Percentiles rank a stretch among this genome's conserved stretches.
Conservation (phyloP, 2,113 vertebrate species). For the Melanerpes formicivorus region DNA sequence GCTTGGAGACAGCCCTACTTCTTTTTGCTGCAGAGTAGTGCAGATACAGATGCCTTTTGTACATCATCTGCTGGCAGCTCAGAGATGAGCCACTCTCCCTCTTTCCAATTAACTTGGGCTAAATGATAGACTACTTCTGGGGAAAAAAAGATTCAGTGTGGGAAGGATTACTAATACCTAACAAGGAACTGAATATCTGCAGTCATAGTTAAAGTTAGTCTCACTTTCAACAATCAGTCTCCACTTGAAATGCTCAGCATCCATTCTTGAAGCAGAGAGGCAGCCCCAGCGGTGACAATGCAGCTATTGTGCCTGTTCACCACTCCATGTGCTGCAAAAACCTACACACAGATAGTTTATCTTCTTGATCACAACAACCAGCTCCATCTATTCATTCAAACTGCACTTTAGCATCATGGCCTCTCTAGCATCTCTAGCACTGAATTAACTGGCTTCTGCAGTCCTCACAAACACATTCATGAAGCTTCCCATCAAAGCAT, state of each 20-base stretch:
- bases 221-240: not conserved
- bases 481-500: conserved; percentile 15
- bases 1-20: not conserved
- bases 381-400: not conserved
- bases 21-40: not conserved
- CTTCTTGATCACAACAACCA: not conserved
- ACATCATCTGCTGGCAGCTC: not conserved
- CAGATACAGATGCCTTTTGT: not conserved
- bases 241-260: not conserved
- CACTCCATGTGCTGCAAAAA: not conserved
- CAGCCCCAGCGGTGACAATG: not conserved
- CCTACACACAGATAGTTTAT: not conserved
- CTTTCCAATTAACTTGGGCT: not conserved
- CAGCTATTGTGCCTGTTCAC: not conserved
- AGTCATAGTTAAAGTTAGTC: not conserved
- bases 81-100: not conserved
- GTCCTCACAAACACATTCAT: not conserved
- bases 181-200: not conserved
- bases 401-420: not conserved
- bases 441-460: not conserved
- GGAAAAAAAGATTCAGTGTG: not conserved
- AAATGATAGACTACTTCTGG: not conserved
- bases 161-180: not conserved
- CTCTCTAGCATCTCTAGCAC: not conserved
- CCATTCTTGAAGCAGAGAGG: not conserved